A percentile compares a stretch with the other conserved stretches of the same genome.
These are phyloP conservation scores for Achroia grisella DNA, from an alignment of 1,140 invertebrate genomes.

Conservation along the genomic window DNA sequence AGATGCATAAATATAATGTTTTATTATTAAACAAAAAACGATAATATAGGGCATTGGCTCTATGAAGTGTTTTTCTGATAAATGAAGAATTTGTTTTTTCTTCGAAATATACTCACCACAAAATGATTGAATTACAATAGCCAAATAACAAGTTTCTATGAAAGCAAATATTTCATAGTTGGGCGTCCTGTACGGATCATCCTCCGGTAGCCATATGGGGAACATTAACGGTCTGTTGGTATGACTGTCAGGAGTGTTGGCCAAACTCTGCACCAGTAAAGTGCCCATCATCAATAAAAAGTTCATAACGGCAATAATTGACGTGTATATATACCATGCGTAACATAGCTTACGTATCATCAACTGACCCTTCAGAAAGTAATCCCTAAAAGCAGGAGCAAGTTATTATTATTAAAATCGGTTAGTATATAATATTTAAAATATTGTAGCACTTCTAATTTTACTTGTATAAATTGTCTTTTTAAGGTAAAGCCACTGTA, in stretches of 20 bases:
- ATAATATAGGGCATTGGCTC: too few relatives aligned
- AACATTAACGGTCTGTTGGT: slow-evolving; percentile 33
- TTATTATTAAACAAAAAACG: too few relatives aligned
- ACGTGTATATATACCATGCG: slow-evolving; percentile 22
- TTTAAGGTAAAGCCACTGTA: too few relatives aligned
- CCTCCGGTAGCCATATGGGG: slow-evolving; percentile 37
- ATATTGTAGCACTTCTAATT: too few relatives aligned
- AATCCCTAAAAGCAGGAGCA: slow-evolving; percentile 17
- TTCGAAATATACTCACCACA: slow-evolving; percentile 28
- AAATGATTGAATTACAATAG: slow-evolving; percentile 27
- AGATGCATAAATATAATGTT: too few relatives aligned
- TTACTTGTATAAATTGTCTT: too few relatives aligned
- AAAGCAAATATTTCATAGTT: slow-evolving; percentile 46
- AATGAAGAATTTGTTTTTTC: too few relatives aligned
- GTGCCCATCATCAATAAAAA: slow-evolving; percentile 10
- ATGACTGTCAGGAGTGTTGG: slow-evolving; percentile 28
- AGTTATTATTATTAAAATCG: too few relatives aligned
- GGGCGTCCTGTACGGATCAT: slow-evolving; percentile 38
- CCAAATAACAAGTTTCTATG: slow-evolving; percentile 13
- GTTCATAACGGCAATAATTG: slow-evolving; percentile 10
- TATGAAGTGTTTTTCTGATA: too few relatives aligned
- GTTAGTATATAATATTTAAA: too few relatives aligned
- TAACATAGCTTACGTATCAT: slow-evolving; percentile 33
- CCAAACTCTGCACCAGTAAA: slow-evolving; percentile 28
- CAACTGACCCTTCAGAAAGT: slow-evolving; percentile 32